phyloP scores from a whole-genome alignment of 2,888 invertebrate species.

The Strigamia maritima region DNA sequence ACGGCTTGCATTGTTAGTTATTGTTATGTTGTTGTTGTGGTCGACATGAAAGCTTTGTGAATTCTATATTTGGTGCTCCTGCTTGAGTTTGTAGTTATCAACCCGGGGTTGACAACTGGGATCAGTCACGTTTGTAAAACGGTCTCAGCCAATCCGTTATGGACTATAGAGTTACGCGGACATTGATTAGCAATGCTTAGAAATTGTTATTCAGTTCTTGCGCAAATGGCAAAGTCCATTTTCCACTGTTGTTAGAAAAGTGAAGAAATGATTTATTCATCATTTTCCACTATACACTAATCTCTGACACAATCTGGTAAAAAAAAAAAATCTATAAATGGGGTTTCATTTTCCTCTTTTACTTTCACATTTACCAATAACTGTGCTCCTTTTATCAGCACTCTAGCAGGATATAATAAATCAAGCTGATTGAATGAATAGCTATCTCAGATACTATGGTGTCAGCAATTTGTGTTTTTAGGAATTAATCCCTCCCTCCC shows the following conservation, averaged over 20 bases:
- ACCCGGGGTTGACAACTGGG: too few relatives aligned
- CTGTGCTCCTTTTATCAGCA: conserved; percentile 3
- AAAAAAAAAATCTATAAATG: conserved; percentile 17
- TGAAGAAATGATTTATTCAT: conserved; percentile 2
- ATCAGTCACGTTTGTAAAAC: too few relatives aligned
- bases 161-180: too few relatives aligned
- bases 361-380: conserved; percentile 22
- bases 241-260: not conserved
- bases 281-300: not conserved
- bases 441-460: not conserved
- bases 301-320: not conserved
- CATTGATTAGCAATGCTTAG: too few relatives aligned
- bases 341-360: conserved; percentile 8
- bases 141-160: too few relatives aligned
- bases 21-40: too few relatives aligned
- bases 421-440: conserved; percentile 13
- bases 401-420: conserved; percentile 2
- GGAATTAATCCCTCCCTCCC: not conserved
- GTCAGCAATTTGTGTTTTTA: conserved; percentile 13
- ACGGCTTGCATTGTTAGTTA: too few relatives aligned
- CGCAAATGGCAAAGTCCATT: not conserved
- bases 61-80: too few relatives aligned
- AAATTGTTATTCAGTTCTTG: not conserved
- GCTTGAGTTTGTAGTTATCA: too few relatives aligned
- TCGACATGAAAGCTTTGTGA: too few relatives aligned